Percentiles rank a stretch among this genome's conserved stretches.
Evolutionary conservation across 2,888 invertebrate species (phyloP).

Genomic region (Philaethria dido): DNA sequence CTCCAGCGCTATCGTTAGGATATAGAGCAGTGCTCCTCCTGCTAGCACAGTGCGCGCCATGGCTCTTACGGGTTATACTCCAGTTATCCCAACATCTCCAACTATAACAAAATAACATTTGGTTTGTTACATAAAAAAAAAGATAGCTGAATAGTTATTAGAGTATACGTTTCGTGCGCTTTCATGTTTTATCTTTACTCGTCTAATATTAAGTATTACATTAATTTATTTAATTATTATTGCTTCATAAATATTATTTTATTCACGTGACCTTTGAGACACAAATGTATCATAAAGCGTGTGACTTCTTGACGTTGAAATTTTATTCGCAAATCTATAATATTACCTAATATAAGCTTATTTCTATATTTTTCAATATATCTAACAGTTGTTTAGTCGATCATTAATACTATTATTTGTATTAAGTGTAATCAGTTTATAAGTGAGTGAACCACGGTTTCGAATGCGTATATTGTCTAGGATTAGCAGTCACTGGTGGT

Average conservation of each 20-base stretch:
- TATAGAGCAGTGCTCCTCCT: constrained; percentile 72
- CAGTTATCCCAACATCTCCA: constrained; percentile 74
- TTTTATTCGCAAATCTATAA: no score
- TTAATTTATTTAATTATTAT: neutral
- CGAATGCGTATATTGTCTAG: constrained; percentile 5
- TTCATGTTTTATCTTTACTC: neutral
- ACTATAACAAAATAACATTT: constrained; percentile 59
- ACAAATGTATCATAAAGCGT: neutral
- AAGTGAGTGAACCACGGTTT: neutral
- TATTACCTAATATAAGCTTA: neutral
- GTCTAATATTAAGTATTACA: neutral
- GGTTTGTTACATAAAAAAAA: constrained; percentile 6
- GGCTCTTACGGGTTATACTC: constrained; percentile 51
- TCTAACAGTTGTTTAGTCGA: neutral
- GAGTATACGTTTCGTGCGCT: neutral
- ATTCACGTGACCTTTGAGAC: neutral
- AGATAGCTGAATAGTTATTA: no score
- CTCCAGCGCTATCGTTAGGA: constrained; percentile 62
- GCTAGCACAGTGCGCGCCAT: constrained; percentile 73
- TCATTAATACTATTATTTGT: neutral
- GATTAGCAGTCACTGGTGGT: neutral
- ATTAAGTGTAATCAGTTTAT: neutral
- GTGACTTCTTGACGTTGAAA: no score
- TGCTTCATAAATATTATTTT: neutral
- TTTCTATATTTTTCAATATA: neutral